phyloP scores from a whole-genome alignment of 2,888 invertebrate genomes.

The Pandemis cinnamomeana region DNA sequence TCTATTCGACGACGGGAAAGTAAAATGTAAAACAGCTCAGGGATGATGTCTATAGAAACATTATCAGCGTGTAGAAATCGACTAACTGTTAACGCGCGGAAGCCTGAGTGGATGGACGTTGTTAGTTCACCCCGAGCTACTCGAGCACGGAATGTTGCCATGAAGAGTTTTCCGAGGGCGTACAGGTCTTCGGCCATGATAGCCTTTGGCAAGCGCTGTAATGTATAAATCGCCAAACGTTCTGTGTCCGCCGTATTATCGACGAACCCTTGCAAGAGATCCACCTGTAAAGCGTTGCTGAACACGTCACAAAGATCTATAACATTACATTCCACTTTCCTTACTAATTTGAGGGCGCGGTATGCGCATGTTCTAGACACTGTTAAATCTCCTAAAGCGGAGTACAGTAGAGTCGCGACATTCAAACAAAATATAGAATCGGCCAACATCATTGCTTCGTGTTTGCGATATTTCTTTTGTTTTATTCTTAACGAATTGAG shows the following conservation, averaged over 20 bases:
- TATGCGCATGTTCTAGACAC: slow-evolving; percentile 61
- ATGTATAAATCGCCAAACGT: slow-evolving; percentile 60
- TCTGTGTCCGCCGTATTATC: slow-evolving; percentile 69
- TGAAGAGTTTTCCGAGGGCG: slow-evolving; percentile 74
- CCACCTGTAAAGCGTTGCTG: slow-evolving; percentile 75
- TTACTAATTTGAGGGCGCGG: slow-evolving; percentile 65
- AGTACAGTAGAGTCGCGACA: slow-evolving; percentile 66
- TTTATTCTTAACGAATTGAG: slow-evolving; percentile 54
- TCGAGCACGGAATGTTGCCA: slow-evolving; percentile 73
- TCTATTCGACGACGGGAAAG: slow-evolving; percentile 73
- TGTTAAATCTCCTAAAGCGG: slow-evolving; percentile 64
- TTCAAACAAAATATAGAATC: slow-evolving; percentile 75
- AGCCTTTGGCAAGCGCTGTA: slow-evolving; percentile 62
- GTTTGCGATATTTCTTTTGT: slow-evolving; percentile 57
- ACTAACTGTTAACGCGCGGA: slow-evolving; percentile 71
- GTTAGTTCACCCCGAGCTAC: slow-evolving; percentile 65
- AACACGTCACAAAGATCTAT: slow-evolving; percentile 77
- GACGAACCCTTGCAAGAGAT: slow-evolving; percentile 68
- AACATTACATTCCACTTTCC: slow-evolving; percentile 67
- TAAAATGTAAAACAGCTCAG: slow-evolving; percentile 74
- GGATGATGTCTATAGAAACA: slow-evolving; percentile 73
- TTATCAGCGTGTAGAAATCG: slow-evolving; percentile 71
- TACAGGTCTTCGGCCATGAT: slow-evolving; percentile 74
- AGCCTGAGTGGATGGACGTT: slow-evolving; percentile 69
- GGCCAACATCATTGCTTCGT: slow-evolving; percentile 55